phyloP scores from a whole-genome alignment of 2,888 invertebrate genomes.

The Lycocerus yunnanus region DNA sequence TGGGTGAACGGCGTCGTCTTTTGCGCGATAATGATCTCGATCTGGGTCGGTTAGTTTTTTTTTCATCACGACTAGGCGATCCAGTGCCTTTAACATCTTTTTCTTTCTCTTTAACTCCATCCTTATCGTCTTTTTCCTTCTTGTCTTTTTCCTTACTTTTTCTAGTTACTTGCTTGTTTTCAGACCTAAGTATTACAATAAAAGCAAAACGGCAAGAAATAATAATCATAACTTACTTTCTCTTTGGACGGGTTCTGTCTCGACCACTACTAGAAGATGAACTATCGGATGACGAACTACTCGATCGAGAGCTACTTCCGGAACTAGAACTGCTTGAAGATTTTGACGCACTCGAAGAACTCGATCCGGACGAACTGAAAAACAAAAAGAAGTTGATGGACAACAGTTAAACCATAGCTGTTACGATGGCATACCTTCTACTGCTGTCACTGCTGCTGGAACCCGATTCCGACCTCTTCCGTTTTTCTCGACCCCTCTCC shows the following conservation, averaged over 20 bases:
- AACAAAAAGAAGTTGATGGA: not conserved
- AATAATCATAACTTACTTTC: conserved; percentile 59
- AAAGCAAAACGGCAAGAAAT: not conserved
- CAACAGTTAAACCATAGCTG: not conserved
- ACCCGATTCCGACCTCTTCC: conserved; percentile 73
- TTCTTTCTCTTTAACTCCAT: conserved; percentile 48
- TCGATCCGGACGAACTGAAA: conserved; percentile 76
- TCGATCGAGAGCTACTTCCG: conserved; percentile 60
- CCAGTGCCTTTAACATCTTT: conserved; percentile 46
- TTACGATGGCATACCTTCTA: conserved; percentile 55
- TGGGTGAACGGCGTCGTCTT: conserved; percentile 82
- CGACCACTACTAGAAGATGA: conserved; percentile 69
- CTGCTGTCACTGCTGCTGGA: conserved; percentile 83
- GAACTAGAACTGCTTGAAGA: conserved; percentile 79
- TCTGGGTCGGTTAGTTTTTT: conserved; percentile 46
- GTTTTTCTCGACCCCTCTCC: conserved; percentile 63
- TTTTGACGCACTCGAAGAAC: conserved; percentile 79
- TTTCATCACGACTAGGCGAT: conserved; percentile 31
- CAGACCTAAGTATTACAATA: conserved; percentile 29
- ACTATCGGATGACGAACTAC: conserved; percentile 64
- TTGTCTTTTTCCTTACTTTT: conserved; percentile 47
- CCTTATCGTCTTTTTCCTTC: conserved; percentile 45
- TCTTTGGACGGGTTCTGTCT: conserved; percentile 66
- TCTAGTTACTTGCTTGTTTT: conserved; percentile 52
- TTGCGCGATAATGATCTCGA: conserved; percentile 70